These are phyloP conservation scores for Hydrotaea diabolus DNA, from an alignment of 2,888 invertebrate species.

Conservation along the genomic window DNA sequence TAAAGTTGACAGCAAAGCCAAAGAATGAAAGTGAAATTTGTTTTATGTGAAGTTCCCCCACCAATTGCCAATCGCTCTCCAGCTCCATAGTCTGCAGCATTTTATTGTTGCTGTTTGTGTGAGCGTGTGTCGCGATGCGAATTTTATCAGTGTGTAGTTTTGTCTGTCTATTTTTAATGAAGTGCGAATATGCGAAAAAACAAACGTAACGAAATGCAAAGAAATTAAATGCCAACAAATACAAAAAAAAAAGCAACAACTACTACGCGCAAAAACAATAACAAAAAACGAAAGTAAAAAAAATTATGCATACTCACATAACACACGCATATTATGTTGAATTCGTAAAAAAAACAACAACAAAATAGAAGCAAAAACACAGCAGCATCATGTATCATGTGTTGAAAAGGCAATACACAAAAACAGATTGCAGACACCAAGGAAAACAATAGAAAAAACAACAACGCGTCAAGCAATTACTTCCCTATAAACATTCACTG, in stretches of 20 bases:
- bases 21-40: conserved; percentile 2
- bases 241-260: neutral
- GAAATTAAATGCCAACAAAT: neutral
- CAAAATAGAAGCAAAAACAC: neutral
- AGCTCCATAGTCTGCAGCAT: too few species aligned
- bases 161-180: neutral
- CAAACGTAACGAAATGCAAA: neutral
- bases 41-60: neutral
- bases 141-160: neutral
- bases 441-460: too few species aligned
- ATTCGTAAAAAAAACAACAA: conserved; percentile 9
- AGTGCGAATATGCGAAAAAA: neutral
- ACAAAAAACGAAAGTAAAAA: conserved; percentile 48
- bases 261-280: conserved; percentile 7
- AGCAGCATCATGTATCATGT: too few species aligned
- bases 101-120: neutral
- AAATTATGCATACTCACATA: neutral
- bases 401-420: too few species aligned
- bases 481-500: too few species aligned
- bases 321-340: neutral
- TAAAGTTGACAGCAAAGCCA: neutral
- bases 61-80: neutral
- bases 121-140: neutral
- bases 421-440: too few species aligned
- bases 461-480: too few species aligned